Base-by-base conservation (phyloP, 2,888 invertebrate genomes). In the Azorinus chamasolen region DNA sequence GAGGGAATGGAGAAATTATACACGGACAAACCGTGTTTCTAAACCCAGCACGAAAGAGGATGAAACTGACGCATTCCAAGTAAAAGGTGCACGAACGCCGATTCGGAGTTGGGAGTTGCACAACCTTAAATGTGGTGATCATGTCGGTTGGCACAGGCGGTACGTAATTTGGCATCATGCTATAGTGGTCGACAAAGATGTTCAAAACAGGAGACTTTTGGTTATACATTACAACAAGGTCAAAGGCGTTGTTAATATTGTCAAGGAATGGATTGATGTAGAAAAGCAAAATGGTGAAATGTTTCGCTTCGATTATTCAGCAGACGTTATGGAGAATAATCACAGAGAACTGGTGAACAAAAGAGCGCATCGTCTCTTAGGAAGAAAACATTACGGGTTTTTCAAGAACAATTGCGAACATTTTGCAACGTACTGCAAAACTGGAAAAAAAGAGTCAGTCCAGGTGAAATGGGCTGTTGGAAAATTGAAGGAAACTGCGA, bases 111-210 rank as follows among this genome's bases (percentile, higher is more conserved):
- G 16, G 8, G 45, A 64, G 12, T 27, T 55, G 6, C 16, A 46
- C 14, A 16, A 39, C 5, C 14, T 70, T 14, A 24, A 48, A 27
- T 24, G 20, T 1, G 70, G 55, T 10, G 70, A 70, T 39, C 70
- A 70, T 20, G 48, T 70, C 25, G 50, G 55, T 10, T 70, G 70
- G 70, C 70, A 50, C 22, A 12, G 63, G 50, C 50, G 37, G 2
- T 57, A 57, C 48, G 25, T 55, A 6, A 57, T 63, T 14, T 70
- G 70, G 70, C 70, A 70, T 32, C 63, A 70, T 50, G 70, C 63
- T 18, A 63, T 70, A 27, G 58, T 70, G 1, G 27, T 27, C 6
- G 48, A 70, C n/a, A 48, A 50, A 12, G 57, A 57, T 55, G 12
- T 27, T 3, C 2, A 22, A 39, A 39, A 48, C 3, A 63, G 51